These are phyloP conservation scores for Agrotis segetum DNA, from an alignment of 2,888 invertebrate species.

Conservation along the genomic window DNA sequence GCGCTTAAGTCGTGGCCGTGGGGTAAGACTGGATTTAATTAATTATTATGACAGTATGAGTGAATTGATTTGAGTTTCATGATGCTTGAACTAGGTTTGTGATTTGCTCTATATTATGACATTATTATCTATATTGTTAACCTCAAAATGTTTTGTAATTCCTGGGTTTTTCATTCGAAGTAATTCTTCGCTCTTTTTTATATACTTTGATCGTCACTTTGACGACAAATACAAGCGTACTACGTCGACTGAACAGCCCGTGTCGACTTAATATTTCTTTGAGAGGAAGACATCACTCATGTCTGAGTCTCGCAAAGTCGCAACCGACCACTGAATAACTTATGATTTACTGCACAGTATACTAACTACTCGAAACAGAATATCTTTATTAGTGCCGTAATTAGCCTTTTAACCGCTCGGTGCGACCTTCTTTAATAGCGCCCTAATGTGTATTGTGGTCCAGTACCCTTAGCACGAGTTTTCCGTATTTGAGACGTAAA, in stretches of 20 bases:
- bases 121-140: background rate
- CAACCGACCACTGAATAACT: background rate
- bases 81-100: background rate
- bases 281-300: background rate
- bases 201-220: too few relatives aligned
- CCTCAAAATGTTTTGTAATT: background rate
- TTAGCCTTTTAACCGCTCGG: too few relatives aligned
- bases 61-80: conserved; percentile 32
- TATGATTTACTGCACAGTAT: background rate
- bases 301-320: background rate
- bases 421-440: too few relatives aligned
- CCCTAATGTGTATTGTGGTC: too few relatives aligned
- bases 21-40: conserved; percentile 14
- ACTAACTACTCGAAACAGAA: background rate
- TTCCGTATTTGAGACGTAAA: too few relatives aligned
- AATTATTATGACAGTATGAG: conserved; percentile 13
- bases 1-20: background rate
- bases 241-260: background rate
- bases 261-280: background rate
- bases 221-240: too few relatives aligned
- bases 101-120: background rate
- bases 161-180: too few relatives aligned
- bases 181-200: too few relatives aligned
- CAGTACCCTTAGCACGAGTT: too few relatives aligned
- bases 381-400: background rate